A percentile compares a stretch with the other conserved stretches of the same genome.
phyloP scores from a whole-genome alignment of 2,888 invertebrate species.

The Limnephilus rhombicus region DNA sequence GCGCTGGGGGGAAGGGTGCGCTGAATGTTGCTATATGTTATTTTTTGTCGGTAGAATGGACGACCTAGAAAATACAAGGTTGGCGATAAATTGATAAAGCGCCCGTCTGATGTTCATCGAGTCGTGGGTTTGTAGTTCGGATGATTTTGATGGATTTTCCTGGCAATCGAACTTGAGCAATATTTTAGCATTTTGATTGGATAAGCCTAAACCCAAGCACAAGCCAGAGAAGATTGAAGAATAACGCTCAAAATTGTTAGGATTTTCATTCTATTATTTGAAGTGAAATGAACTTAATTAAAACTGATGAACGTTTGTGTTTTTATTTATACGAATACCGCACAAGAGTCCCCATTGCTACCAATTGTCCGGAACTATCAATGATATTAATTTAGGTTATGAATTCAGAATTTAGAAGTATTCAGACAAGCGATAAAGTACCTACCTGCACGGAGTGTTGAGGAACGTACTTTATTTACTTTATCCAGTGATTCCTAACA shows the following conservation, averaged over 20 bases:
- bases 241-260: background rate
- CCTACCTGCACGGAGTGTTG: too few species aligned
- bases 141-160: background rate
- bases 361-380: too few species aligned
- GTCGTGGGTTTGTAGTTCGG: background rate
- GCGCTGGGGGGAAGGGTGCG: background rate
- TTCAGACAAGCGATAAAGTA: too few species aligned
- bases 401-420: too few species aligned
- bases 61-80: background rate
- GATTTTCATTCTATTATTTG: background rate
- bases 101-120: background rate
- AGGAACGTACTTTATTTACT: too few species aligned
- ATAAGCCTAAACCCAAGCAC: background rate
- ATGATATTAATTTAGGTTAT: too few species aligned
- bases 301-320: background rate
- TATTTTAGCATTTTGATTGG: background rate
- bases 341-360: too few species aligned
- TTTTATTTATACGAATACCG: background rate
- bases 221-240: background rate
- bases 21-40: constrained; percentile 10
- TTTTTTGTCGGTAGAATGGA: constrained; percentile 11
- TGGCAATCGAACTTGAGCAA: background rate
- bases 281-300: background rate
- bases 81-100: constrained; percentile 1
- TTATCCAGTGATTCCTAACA: too few species aligned